Base-by-base conservation (phyloP, 2,888 invertebrate genomes). In the Parelbella ahira region DNA sequence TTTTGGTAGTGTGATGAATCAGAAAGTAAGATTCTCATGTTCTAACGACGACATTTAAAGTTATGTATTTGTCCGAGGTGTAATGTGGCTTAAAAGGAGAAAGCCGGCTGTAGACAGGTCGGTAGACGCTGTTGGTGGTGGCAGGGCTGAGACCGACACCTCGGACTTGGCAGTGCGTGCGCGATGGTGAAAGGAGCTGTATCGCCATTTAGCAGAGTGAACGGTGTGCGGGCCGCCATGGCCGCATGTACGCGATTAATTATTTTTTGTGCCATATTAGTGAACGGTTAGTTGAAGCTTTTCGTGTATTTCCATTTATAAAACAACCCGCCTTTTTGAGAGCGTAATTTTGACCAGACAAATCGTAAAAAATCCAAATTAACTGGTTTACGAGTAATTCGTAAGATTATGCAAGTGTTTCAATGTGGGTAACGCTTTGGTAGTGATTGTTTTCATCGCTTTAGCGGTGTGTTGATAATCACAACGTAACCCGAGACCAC, bases 171-270 rank as follows among this genome's bases (percentile, higher is more conserved):
- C 81, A 87, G 86, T 87, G 72, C 72, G 79, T 74, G 60, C 67
- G 76, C 80, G 82, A 50, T 77, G 70, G 86, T 86, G 86, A 87
- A 86, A 83, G 86, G 87, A 56, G 61, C 58, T 66, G 81, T 81
- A 81, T 73, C 76, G 71, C 66, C 66, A 60, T 60, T 54, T 49
- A 42, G 30, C 28, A 38, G 45, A 52, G 67, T 63, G 59, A 68
- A 62, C 65, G 50, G 63, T 59, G 61, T 55, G 54, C 68, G 69
- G 56, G 60, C 67, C 54, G 58, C 63, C 63, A 80, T 77, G 75
- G 63, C 72, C 64, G 67, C 69, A 51, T 63, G 64, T 58, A 67
- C 73, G 75, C 73, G 77, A 70, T 69, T 81, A 66, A 60, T 83
- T 51, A 48, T 80, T 46, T 67, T 83, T 51, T 79, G 81, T 77